phyloP scores from a whole-genome alignment of 92 coral and sea anemone genomes.

The Parazoanthus swiftii region DNA sequence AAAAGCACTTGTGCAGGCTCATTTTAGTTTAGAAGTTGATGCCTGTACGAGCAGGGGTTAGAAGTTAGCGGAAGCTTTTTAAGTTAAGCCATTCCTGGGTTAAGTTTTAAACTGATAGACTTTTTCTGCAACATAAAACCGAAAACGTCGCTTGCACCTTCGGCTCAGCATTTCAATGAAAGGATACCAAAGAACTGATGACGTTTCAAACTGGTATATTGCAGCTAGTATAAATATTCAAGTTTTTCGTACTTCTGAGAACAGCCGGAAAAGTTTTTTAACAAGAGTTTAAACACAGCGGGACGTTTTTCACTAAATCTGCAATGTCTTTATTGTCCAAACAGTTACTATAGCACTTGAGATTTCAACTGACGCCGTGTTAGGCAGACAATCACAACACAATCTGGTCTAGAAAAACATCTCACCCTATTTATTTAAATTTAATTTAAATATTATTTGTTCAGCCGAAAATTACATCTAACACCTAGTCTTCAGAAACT shows the following conservation, averaged over 20 bases:
- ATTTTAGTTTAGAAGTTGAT: too few species aligned
- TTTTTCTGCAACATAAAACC: background rate
- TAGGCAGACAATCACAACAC: background rate
- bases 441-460: conserved; percentile 13
- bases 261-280: background rate
- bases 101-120: background rate
- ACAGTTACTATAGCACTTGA: background rate
- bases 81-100: too few species aligned
- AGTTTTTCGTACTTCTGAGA: too few species aligned
- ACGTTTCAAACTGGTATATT: too few species aligned
- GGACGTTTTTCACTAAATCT: background rate
- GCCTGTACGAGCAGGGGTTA: too few species aligned
- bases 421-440: background rate
- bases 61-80: background rate
- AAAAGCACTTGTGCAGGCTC: too few species aligned
- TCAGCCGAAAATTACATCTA: background rate
- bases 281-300: background rate
- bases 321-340: background rate
- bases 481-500: background rate
- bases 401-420: background rate
- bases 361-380: background rate
- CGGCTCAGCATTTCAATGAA: too few species aligned
- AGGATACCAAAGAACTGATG: too few species aligned
- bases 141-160: background rate
- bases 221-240: too few species aligned